A percentile compares a stretch with the other conserved stretches of the same genome.
Evolutionary conservation across 2,113 vertebrate genomes (phyloP).

Genomic region (Nothocercus nigrocapillus): DNA sequence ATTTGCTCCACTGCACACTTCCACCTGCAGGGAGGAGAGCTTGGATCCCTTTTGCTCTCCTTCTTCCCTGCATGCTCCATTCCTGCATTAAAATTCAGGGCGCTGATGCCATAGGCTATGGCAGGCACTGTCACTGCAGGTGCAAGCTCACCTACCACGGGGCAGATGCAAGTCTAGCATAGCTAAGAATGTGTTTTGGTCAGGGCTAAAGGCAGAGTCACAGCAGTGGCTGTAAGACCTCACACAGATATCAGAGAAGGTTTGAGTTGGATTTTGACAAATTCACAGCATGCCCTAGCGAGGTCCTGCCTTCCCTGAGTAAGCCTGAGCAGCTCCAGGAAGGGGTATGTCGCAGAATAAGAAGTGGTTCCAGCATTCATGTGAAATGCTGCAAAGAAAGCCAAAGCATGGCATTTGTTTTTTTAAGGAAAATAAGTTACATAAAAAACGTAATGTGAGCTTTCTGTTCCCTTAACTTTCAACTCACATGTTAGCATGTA

Average conservation of each 20-base stretch:
- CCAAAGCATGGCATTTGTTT: not conserved
- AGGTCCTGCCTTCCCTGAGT: not conserved
- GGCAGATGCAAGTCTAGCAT: not conserved
- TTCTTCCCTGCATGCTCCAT: not conserved
- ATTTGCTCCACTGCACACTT: not conserved
- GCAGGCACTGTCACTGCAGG: not conserved
- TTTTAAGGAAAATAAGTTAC: not conserved
- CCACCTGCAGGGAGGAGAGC: not conserved
- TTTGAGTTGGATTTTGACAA: not conserved
- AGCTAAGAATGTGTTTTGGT: not conserved
- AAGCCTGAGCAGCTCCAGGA: not conserved
- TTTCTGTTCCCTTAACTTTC: not conserved
- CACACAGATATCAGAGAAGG: rapidly evolving
- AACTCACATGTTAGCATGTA: not conserved
- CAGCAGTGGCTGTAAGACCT: not conserved
- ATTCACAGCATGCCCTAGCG: not conserved
- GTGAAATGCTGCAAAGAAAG: not conserved
- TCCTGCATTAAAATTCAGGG: rapidly evolving
- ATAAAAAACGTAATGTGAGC: not conserved
- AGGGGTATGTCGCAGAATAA: not conserved
- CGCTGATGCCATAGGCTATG: rapidly evolving
- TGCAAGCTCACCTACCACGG: not conserved
- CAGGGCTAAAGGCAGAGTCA: not conserved
- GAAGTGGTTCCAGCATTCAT: not conserved
- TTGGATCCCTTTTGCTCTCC: not conserved